Evolutionary conservation across 2,113 vertebrate genomes (phyloP).

Genomic region (Tenrec ecaudatus): DNA sequence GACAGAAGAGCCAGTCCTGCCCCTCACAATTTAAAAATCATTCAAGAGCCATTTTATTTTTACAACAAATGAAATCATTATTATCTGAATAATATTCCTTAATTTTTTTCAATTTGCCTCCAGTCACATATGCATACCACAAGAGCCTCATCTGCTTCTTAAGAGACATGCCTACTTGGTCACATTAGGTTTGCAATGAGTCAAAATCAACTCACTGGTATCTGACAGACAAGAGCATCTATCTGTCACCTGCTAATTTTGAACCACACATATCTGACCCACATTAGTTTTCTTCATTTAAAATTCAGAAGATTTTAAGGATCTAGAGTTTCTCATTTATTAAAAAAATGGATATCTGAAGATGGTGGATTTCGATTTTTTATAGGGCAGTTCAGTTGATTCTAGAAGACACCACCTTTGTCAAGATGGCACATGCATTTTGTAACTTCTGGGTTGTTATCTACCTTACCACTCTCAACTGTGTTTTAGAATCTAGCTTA

Average conservation of each 20-base stretch:
- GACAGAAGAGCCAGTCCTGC: too few species aligned
- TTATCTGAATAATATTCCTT: too few species aligned
- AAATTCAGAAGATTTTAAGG: slow-evolving; percentile 27
- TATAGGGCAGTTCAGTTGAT: background rate
- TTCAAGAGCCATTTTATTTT: too few species aligned
- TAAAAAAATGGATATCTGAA: background rate
- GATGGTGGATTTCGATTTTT: background rate
- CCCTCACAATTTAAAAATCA: too few species aligned
- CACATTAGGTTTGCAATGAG: background rate
- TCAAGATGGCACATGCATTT: background rate
- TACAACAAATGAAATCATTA: too few species aligned
- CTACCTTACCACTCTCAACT: too few species aligned
- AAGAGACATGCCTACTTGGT: background rate
- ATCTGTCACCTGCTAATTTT: background rate
- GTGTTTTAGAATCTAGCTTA: background rate
- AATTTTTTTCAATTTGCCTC: too few species aligned
- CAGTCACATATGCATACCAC: too few species aligned
- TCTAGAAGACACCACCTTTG: background rate
- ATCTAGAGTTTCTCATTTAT: background rate
- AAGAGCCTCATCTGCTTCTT: too few species aligned
- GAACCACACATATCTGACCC: background rate
- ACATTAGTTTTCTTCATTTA: slow-evolving; percentile 2
- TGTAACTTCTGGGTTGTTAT: background rate
- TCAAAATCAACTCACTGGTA: background rate
- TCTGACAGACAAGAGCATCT: background rate